A percentile compares a stretch with the other conserved stretches of the same genome.
These are phyloP conservation scores for Drosophila yooni DNA, from an alignment of 2,888 invertebrate species.

Conservation along the genomic window DNA sequence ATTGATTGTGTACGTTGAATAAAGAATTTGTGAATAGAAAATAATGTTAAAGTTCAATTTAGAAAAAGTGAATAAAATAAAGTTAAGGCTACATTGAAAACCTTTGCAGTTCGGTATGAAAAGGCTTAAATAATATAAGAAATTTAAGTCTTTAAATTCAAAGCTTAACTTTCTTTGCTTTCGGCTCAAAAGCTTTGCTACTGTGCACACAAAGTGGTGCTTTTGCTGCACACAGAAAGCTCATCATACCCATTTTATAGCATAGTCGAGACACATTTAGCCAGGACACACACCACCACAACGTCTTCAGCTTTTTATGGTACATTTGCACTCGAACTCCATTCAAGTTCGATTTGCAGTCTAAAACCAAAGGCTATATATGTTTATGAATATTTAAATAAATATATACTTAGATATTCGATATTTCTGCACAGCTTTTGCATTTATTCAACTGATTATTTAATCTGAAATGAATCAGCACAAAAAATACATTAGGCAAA, in stretches of 20 bases:
- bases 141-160: not conserved
- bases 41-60: not conserved
- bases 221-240: constrained; percentile 4
- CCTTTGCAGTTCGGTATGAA: not conserved
- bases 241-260: constrained; percentile 19
- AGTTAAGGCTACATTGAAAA: not conserved
- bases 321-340: not conserved
- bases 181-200: not conserved
- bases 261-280: constrained; percentile 27
- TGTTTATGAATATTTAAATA: not conserved
- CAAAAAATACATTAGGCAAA: constrained; percentile 13
- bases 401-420: not conserved
- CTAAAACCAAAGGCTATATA: not conserved
- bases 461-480: not conserved
- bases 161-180: not conserved
- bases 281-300: constrained; percentile 33
- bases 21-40: constrained; percentile 7
- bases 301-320: constrained; percentile 12
- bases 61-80: not conserved
- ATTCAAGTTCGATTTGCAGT: not conserved
- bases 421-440: not conserved
- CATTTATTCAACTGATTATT: constrained; percentile 4
- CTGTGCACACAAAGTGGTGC: not conserved
- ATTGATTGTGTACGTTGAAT: constrained; percentile 13
- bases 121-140: not conserved